phyloP scores from a whole-genome alignment of 2,113 vertebrate species.

The Phyllostomus discolor region DNA sequence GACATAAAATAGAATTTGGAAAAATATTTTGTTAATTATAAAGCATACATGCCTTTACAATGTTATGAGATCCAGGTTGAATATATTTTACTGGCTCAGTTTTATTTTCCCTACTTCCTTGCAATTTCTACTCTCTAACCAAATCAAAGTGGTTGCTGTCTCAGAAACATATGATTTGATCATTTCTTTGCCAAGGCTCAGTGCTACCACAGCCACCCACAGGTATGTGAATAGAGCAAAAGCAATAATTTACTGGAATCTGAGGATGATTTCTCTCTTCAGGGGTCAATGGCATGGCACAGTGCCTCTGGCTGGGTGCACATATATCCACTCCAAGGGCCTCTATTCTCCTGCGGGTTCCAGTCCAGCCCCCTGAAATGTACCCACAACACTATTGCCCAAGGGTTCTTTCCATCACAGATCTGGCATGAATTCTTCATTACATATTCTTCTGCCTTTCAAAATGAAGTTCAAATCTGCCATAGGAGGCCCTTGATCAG shows the following conservation, averaged over 20 bases:
- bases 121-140: background rate
- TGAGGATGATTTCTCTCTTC: background rate
- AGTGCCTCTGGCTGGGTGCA: background rate
- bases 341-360: background rate
- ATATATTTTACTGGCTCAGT: background rate
- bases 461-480: background rate
- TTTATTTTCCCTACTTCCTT: background rate
- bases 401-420: background rate
- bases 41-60: background rate
- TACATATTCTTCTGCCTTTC: background rate
- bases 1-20: background rate
- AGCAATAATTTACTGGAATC: background rate
- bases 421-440: background rate
- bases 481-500: accelerated
- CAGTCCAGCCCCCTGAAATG: background rate
- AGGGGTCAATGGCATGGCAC: background rate
- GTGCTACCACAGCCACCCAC: background rate
- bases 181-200: background rate
- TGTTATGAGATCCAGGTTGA: background rate
- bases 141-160: background rate
- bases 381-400: background rate
- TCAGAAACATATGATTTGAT: background rate
- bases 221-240: background rate
- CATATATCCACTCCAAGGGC: accelerated
- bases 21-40: background rate